Conservation (phyloP, 2,797 vertebrate species). For the Epinephelus malabaricus region DNA sequence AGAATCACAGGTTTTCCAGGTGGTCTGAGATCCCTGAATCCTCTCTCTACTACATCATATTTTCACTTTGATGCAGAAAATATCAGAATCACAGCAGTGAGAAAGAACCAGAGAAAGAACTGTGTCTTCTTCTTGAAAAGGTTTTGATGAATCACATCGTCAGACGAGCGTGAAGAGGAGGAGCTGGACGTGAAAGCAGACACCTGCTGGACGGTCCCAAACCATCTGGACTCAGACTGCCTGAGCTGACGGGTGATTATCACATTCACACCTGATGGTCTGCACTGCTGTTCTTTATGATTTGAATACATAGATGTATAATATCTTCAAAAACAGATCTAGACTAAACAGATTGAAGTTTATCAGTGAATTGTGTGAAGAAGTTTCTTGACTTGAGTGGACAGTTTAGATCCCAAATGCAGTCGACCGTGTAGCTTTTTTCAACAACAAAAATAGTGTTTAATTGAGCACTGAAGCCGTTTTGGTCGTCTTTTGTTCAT, state of each 20-base stretch:
- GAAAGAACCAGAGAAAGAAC: conserved; percentile 1
- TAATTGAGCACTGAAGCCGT: neutral
- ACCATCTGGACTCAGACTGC: conserved; percentile 23
- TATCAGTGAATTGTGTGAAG: no score
- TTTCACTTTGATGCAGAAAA: neutral
- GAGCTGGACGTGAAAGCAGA: neutral
- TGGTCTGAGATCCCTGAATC: neutral
- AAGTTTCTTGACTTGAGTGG: no score
- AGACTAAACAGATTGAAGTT: no score
- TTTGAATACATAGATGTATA: no score
- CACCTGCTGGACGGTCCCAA: conserved; percentile 15
- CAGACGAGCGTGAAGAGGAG: conserved; percentile 3
- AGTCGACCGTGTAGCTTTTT: no score
- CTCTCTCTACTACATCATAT: neutral
- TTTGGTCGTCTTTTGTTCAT: neutral
- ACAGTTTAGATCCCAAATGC: no score
- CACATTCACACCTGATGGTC: conserved; percentile 1
- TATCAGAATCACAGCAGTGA: neutral
- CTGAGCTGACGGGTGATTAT: conserved; percentile 9
- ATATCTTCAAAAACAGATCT: no score
- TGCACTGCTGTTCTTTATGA: neutral
- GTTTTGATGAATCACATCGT: conserved; percentile 7
- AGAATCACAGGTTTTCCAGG: neutral
- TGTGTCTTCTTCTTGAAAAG: neutral
- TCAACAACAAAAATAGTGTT: neutral